These are phyloP conservation scores for Chloebia gouldiae DNA, from an alignment of 2,113 vertebrate genomes.

Conservation along the genomic window DNA sequence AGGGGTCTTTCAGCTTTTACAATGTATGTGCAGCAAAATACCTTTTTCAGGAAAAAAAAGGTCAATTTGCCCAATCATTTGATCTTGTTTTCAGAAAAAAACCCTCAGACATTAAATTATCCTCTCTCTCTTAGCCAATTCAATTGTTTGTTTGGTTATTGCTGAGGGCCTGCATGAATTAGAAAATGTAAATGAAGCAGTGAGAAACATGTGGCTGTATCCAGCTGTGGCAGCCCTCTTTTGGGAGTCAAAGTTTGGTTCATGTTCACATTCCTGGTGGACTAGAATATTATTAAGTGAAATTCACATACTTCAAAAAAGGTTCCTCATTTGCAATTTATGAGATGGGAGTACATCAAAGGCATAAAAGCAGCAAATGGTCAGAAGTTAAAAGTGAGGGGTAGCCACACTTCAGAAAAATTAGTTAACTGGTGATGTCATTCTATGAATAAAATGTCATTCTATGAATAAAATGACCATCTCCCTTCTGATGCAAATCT, in stretches of 20 bases:
- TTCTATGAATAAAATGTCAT: slow-evolving; percentile 17
- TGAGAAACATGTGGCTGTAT: neutral
- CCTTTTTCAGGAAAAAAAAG: neutral
- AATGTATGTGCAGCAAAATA: neutral
- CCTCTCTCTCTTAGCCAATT: neutral
- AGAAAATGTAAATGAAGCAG: neutral
- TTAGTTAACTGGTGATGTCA: neutral
- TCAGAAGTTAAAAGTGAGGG: slow-evolving; percentile 37
- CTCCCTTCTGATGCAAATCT: neutral
- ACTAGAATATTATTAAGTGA: slow-evolving; percentile 1
- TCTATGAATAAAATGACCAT: neutral
- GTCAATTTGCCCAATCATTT: neutral
- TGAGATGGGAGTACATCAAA: slow-evolving; percentile 43
- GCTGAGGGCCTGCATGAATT: neutral
- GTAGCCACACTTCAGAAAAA: slow-evolving; percentile 14
- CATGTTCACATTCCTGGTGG: neutral
- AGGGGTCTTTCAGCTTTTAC: neutral
- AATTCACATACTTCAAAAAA: slow-evolving; percentile 41
- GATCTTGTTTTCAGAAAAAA: neutral
- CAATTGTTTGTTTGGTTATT: neutral
- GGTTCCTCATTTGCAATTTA: slow-evolving; percentile 41
- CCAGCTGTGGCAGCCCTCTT: neutral
- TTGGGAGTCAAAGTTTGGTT: slow-evolving; percentile 1
- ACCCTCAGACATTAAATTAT: neutral
- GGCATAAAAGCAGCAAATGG: slow-evolving; percentile 24